A percentile compares a stretch with the other conserved stretches of the same genome.
Conservation (phyloP, 2,888 invertebrate species). For the Trimorus sp. region DNA sequence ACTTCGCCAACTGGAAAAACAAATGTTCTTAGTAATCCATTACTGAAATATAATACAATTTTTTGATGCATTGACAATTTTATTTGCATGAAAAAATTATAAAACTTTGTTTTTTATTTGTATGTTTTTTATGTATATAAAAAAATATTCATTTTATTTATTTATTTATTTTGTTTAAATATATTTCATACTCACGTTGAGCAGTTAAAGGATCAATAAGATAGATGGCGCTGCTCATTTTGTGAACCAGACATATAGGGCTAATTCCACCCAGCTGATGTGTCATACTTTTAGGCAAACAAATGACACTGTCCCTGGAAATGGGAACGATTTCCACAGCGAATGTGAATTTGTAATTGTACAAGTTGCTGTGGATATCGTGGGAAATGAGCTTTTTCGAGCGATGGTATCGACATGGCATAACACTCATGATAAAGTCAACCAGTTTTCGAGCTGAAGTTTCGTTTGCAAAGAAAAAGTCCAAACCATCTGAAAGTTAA, state of each 20-base stretch:
- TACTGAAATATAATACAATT: not conserved
- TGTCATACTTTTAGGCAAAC: slow-evolving; percentile 92
- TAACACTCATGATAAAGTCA: slow-evolving; percentile 93
- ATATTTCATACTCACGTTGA: slow-evolving; percentile 85
- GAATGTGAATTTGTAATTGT: slow-evolving; percentile 97
- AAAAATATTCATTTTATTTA: not conserved
- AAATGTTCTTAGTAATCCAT: not conserved
- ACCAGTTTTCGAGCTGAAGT: slow-evolving; percentile 96
- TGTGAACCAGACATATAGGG: slow-evolving; percentile 92
- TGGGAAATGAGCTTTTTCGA: slow-evolving; percentile 98
- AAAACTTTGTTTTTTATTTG: not conserved
- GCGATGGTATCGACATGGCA: slow-evolving; percentile 93
- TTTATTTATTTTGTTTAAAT: no score
- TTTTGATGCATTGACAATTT: not conserved
- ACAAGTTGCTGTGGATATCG: slow-evolving; percentile 97
- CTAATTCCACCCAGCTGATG: slow-evolving; percentile 94
- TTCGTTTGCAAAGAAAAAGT: slow-evolving; percentile 96
- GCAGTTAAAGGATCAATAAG: slow-evolving; percentile 95
- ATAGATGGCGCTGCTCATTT: slow-evolving; percentile 94
- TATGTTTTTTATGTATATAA: no score
- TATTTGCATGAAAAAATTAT: not conserved
- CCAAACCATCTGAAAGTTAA: slow-evolving; percentile 89
- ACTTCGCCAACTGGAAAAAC: slow-evolving; percentile 89
- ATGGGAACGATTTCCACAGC: slow-evolving; percentile 96
- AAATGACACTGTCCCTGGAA: slow-evolving; percentile 96